Conservation (phyloP, 2,888 invertebrate species). For the Acheta domesticus region DNA sequence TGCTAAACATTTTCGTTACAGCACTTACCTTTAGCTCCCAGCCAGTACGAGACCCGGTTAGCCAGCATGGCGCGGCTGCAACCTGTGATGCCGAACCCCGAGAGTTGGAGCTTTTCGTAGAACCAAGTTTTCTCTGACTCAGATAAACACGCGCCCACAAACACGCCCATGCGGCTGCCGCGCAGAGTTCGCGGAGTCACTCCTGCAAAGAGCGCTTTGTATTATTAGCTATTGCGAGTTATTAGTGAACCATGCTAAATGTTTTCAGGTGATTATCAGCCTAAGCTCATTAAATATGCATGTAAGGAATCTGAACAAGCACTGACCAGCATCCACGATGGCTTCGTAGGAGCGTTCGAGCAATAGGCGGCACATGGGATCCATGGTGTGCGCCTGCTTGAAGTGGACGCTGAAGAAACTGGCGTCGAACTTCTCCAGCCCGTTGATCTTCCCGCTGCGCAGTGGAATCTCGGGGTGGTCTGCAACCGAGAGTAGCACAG, state of each 20-base stretch:
- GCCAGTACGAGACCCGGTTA: slow-evolving; percentile 82
- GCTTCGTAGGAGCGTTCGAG: slow-evolving; percentile 76
- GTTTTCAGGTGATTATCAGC: too few relatives aligned
- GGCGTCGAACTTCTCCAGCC: slow-evolving; percentile 71
- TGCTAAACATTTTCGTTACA: too few relatives aligned
- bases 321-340: slow-evolving; percentile 64
- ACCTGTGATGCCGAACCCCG: slow-evolving; percentile 66
- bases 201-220: too few relatives aligned
- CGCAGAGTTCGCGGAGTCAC: too few relatives aligned
- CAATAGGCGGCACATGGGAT: slow-evolving; percentile 73
- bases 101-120: slow-evolving; percentile 52
- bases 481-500: slow-evolving; percentile 31
- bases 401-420: slow-evolving; percentile 72
- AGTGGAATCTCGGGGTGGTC: slow-evolving; percentile 68
- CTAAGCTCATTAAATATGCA: too few relatives aligned
- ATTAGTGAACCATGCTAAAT: too few relatives aligned
- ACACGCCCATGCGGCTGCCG: too few relatives aligned
- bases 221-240: too few relatives aligned
- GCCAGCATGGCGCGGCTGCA: slow-evolving; percentile 90
- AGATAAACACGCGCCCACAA: neutral
- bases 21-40: slow-evolving; percentile 68
- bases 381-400: slow-evolving; percentile 72
- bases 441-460: slow-evolving; percentile 67
- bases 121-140: slow-evolving; percentile 74
- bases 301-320: too few relatives aligned